Base-by-base conservation (phyloP, 2,113 vertebrate species). In the Panurus biarmicus region DNA sequence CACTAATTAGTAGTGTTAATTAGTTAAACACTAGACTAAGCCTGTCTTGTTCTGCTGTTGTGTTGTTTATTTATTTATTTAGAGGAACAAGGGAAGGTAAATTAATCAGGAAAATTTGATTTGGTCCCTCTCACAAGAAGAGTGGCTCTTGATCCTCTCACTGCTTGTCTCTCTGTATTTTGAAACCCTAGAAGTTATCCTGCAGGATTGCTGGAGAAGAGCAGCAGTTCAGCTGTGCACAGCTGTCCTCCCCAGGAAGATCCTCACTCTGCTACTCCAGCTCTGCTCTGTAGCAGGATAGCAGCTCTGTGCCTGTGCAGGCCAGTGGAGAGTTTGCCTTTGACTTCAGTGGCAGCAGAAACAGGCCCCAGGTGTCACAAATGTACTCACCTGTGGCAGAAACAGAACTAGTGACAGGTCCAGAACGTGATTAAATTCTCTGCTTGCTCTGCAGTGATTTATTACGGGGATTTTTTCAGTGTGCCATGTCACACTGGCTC, bases 1-100 rank as follows among this genome's bases (percentile, higher is more conserved):
- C 61, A 53, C 90, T 95, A 95, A 97, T 95, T 93, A 94, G 94
- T 60, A 53, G 82, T 81, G 85, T 88, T 97, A 97, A 97, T 96
- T 96, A 94, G 95, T 89, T 96, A 94, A 94, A 56, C 79, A 74
- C 65, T 71, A 93, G 86, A 85, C 75, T 81, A 81, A 83, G n/a
- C 72, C 56, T 88, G 60, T 60, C 71, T 88, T 86, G 44, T 93
- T 93, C 90, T 85, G 45, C 62, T 64, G 35, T 87, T 74, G 18
- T 78, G 64, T 40, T 91, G n/a, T 72, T 80, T 91, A 70, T 94
- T 89, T 87, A 90, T 94, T 95, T 92, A 79, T 93, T 92, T 89
- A 80, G 33, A 19, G 53, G 40, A 84, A 88, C 75, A 25, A 38
- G 25, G 29, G 72, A 85, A 56, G 14, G 16, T n/a, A 92, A 90